Conservation (phyloP, 1,140 invertebrate species). For the Linepithema humile region DNA sequence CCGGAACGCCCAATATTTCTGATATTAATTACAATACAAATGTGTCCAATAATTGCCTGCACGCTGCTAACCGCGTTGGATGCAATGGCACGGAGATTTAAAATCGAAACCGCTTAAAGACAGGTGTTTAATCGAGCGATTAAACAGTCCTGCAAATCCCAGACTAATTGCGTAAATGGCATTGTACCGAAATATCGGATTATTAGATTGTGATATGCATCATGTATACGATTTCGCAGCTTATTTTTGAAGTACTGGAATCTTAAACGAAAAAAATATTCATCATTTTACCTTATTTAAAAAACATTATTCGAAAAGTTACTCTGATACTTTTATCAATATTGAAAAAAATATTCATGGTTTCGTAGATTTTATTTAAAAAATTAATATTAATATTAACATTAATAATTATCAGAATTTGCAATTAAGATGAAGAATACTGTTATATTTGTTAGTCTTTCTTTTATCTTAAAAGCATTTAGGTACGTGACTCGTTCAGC, state of each 20-base stretch:
- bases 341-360: too few species aligned
- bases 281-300: too few species aligned
- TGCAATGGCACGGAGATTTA: conserved; percentile 33
- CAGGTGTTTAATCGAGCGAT: conserved; percentile 53
- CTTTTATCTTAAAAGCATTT: too few species aligned
- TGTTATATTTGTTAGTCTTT: background rate
- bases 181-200: conserved; percentile 37
- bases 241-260: background rate
- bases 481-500: background rate
- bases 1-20: conserved; percentile 27
- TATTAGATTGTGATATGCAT: conserved; percentile 26
- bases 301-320: too few species aligned
- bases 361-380: background rate
- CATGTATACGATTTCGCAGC: background rate
- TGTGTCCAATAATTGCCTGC: conserved; percentile 49
- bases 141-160: conserved; percentile 39
- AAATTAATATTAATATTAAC: background rate
- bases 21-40: conserved; percentile 47
- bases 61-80: conserved; percentile 1
- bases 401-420: background rate
- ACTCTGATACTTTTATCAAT: too few species aligned
- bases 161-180: conserved; percentile 34
- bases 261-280: conserved; percentile 7
- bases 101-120: conserved; percentile 55
- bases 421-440: background rate